These are phyloP conservation scores for Orthosia cruda DNA, from an alignment of 2,888 invertebrate genomes.

Conservation along the genomic window DNA sequence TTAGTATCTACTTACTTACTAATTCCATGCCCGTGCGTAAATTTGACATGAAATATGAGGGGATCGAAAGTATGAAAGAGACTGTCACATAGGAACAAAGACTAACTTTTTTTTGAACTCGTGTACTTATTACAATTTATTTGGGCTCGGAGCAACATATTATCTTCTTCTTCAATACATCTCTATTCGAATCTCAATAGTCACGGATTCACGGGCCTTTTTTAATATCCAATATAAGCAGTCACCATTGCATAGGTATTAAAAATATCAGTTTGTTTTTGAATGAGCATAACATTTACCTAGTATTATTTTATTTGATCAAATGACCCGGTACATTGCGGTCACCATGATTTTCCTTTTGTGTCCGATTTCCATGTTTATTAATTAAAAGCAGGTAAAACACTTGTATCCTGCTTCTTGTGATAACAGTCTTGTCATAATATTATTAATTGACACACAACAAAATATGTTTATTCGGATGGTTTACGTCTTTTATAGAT, in stretches of 20 bases:
- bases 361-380: background rate
- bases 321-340: background rate
- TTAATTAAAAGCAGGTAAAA: slow-evolving; percentile 10
- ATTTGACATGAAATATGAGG: background rate
- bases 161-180: too few species aligned
- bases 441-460: background rate
- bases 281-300: background rate
- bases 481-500: background rate
- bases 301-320: background rate
- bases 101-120: too few species aligned
- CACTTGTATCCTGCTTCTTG: background rate
- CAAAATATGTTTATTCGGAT: background rate
- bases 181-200: too few species aligned
- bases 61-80: too few species aligned
- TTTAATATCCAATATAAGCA: too few species aligned
- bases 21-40: background rate
- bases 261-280: too few species aligned
- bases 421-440: background rate
- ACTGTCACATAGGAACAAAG: too few species aligned
- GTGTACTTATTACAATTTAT: too few species aligned
- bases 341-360: slow-evolving; percentile 10
- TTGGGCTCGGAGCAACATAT: too few species aligned
- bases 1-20: background rate
- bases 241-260: too few species aligned
- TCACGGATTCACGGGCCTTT: too few species aligned